A percentile compares a stretch with the other conserved stretches of the same genome.
phyloP scores from a whole-genome alignment of 2,113 vertebrate species.

The Percopsis transmontana region DNA sequence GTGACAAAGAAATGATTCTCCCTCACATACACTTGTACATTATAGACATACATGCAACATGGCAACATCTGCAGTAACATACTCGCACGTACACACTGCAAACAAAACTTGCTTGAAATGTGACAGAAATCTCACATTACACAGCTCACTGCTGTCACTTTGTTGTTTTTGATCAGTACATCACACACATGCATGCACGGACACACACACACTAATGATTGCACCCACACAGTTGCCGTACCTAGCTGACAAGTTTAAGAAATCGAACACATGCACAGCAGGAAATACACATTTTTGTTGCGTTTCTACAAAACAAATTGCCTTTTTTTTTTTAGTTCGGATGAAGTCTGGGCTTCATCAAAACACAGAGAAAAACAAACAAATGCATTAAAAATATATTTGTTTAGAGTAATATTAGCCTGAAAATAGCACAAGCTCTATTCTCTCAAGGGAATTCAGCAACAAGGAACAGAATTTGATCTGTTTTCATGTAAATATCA shows the following conservation, averaged over 20 bases:
- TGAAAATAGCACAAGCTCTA: conserved; percentile 44
- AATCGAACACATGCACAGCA: conserved; percentile 46
- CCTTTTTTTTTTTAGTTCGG: conserved; percentile 56
- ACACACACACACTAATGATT: conserved; percentile 3
- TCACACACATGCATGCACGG: conserved; percentile 33
- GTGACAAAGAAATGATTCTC: conserved; percentile 63
- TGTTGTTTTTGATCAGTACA: conserved; percentile 65
- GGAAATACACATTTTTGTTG: conserved; percentile 43
- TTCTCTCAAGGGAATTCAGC: conserved; percentile 42
- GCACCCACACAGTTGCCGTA: conserved; percentile 15
- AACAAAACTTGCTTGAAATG: conserved; percentile 68
- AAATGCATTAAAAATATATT: conserved; percentile 44
- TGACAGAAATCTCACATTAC: conserved; percentile 73
- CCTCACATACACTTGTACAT: neutral
- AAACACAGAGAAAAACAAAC: conserved; percentile 70
- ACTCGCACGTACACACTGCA: conserved; percentile 14
- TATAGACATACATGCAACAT: conserved; percentile 3
- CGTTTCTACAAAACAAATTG: conserved; percentile 61
- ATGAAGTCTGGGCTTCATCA: conserved; percentile 63
- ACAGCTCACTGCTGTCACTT: conserved; percentile 66
- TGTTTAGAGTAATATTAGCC: conserved; percentile 63
- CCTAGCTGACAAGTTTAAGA: conserved; percentile 47
- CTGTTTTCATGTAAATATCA: conserved; percentile 43
- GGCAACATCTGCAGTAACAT: neutral
- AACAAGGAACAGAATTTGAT: conserved; percentile 32